Evolutionary conservation across 2,797 vertebrate species (phyloP).

Genomic region (Takifugu rubripes): DNA sequence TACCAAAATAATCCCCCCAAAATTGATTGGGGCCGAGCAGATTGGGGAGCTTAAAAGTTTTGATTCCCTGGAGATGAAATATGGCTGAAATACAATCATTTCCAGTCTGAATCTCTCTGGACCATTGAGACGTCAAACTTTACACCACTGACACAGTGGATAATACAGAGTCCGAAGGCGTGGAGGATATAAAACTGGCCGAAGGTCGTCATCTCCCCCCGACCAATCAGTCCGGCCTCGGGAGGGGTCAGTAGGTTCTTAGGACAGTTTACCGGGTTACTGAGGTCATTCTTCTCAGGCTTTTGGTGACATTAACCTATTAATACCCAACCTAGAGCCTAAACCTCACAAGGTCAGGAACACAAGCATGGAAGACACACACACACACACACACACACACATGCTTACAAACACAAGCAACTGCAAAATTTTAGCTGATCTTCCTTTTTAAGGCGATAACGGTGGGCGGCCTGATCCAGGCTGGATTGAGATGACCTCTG

Average conservation of each 20-base stretch:
- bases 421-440: conserved; percentile 9
- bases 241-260: conserved; percentile 47
- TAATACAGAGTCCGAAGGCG: not conserved
- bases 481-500: not conserved
- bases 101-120: too few relatives aligned
- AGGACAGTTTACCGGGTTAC: conserved; percentile 41
- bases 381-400: conserved; percentile 3
- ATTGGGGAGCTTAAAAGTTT: too few relatives aligned
- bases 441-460: conserved; percentile 41
- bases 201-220: conserved; percentile 17
- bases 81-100: too few relatives aligned
- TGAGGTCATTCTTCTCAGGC: conserved; percentile 35
- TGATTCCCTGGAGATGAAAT: too few relatives aligned
- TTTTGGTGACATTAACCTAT: conserved; percentile 43
- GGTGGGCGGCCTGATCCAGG: conserved; percentile 18
- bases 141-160: not conserved
- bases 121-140: not conserved
- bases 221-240: conserved; percentile 3
- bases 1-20: too few relatives aligned
- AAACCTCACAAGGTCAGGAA: conserved; percentile 50
- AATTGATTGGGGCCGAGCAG: too few relatives aligned
- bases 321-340: conserved; percentile 43
- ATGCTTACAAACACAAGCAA: not conserved
- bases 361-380: conserved; percentile 9
- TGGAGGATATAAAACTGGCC: conserved; percentile 20